Conservation (phyloP, 2,797 vertebrate genomes). For the Micropoecilia bifurca region DNA sequence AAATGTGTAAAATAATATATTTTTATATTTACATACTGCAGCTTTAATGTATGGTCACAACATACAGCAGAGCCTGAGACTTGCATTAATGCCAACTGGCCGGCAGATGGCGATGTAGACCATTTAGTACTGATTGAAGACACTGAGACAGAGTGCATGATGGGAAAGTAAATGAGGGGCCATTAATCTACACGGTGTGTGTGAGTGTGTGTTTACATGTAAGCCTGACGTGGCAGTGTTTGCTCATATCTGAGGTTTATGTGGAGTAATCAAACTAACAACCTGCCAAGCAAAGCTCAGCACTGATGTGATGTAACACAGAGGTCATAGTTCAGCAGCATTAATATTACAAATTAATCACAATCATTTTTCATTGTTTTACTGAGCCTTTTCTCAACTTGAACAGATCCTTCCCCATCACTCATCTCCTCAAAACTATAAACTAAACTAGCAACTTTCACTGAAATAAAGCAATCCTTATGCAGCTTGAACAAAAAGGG, state of each 20-base stretch:
- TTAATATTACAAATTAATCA: constrained; percentile 9
- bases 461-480: not conserved
- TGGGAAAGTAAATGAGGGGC: constrained; percentile 41
- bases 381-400: not conserved
- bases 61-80: not conserved
- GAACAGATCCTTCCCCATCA: not conserved
- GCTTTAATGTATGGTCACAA: constrained; percentile 1
- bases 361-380: constrained; percentile 2
- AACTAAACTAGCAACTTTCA: not conserved
- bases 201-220: constrained; percentile 11
- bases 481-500: not conserved
- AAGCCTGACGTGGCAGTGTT: constrained; percentile 23
- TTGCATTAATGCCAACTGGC: not conserved
- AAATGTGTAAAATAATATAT: no score
- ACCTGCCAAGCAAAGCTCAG: constrained; percentile 30
- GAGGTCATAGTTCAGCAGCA: constrained; percentile 48
- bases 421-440: not conserved
- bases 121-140: constrained; percentile 7
- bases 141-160: constrained; percentile 25
- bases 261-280: constrained; percentile 67
- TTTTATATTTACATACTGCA: no score
- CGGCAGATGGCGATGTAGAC: constrained; percentile 54
- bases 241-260: constrained; percentile 37
- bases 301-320: constrained; percentile 41
- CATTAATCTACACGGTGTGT: constrained; percentile 43